Percentiles rank a stretch among this genome's conserved stretches.
Conservation (phyloP, 2,797 vertebrate genomes). For the Sciurus vulgaris region DNA sequence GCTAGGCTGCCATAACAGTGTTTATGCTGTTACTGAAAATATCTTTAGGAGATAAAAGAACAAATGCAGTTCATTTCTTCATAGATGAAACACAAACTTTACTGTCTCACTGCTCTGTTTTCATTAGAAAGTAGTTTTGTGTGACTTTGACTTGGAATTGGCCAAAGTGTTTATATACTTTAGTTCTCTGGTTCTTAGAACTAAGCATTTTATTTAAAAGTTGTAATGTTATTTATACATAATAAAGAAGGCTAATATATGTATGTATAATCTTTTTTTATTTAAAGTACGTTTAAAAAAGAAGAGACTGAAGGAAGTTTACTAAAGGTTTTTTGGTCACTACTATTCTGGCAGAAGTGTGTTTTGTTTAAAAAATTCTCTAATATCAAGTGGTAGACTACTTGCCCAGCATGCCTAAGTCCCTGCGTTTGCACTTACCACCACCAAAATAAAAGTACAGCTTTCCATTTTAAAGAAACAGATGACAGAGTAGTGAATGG, state of each 20-base stretch:
- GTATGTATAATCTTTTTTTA: slow-evolving; percentile 57
- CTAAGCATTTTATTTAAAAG: slow-evolving; percentile 58
- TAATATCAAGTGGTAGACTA: not conserved
- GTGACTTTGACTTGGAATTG: slow-evolving; percentile 39
- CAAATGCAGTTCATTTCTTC: slow-evolving; percentile 61
- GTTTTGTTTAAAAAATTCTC: slow-evolving; percentile 46
- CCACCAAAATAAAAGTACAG: not conserved
- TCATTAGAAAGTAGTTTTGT: slow-evolving; percentile 57
- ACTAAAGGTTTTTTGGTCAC: slow-evolving; percentile 8
- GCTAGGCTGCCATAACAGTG: not conserved
- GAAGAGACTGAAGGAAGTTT: not conserved
- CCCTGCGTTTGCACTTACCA: not conserved
- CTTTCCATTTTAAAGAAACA: not conserved
- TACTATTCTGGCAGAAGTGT: slow-evolving; percentile 12
- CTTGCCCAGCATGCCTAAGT: not conserved
- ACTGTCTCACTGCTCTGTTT: not conserved
- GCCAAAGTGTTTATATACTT: not conserved
- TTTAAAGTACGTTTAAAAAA: slow-evolving; percentile 32
- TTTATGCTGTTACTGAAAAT: slow-evolving; percentile 28
- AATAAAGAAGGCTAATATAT: slow-evolving; percentile 60
- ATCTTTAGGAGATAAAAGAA: slow-evolving; percentile 63
- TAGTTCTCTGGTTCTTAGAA: slow-evolving; percentile 56
- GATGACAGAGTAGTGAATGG: not conserved
- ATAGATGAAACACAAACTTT: not conserved
- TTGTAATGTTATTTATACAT: slow-evolving; percentile 60